These are phyloP conservation scores for Amblyopsis hoosieri DNA, from an alignment of 2,797 vertebrate species.

Conservation along the genomic window DNA sequence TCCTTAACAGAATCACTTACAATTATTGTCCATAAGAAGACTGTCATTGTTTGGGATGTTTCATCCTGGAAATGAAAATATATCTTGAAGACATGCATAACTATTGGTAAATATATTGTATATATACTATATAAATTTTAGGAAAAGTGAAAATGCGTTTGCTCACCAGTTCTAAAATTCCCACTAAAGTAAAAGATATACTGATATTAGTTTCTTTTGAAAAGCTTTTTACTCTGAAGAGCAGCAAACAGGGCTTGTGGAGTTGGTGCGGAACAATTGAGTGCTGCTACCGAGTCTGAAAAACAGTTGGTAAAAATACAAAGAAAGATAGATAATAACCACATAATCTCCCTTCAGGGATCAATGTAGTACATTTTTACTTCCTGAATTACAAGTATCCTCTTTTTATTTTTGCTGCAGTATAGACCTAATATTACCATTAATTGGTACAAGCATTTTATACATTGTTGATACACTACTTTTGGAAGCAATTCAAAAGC, in stretches of 20 bases:
- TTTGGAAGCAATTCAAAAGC: no score
- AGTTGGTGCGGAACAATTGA: constrained; percentile 57
- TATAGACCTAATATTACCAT: no score
- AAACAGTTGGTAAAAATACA: not conserved
- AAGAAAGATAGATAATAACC: not conserved
- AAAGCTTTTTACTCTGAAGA: constrained; percentile 35
- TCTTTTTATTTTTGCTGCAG: no score
- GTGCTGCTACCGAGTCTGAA: constrained; percentile 31
- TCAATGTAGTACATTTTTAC: no score
- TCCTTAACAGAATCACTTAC: constrained; percentile 30
- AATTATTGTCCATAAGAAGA: constrained; percentile 42
- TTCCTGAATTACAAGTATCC: no score
- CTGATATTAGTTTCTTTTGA: constrained; percentile 14
- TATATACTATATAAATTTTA: not conserved
- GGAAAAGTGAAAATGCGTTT: not conserved
- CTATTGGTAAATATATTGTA: not conserved
- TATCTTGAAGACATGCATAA: not conserved
- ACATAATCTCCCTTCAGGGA: not conserved
- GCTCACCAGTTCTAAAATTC: constrained; percentile 60
- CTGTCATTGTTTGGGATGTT: constrained; percentile 39
- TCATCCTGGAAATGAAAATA: constrained; percentile 41
- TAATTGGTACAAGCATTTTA: no score
- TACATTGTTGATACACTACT: no score
- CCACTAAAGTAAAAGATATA: constrained; percentile 42
- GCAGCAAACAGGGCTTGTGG: constrained; percentile 30